phyloP scores from a whole-genome alignment of 2,113 vertebrate genomes.

The Miniopterus natalensis region DNA sequence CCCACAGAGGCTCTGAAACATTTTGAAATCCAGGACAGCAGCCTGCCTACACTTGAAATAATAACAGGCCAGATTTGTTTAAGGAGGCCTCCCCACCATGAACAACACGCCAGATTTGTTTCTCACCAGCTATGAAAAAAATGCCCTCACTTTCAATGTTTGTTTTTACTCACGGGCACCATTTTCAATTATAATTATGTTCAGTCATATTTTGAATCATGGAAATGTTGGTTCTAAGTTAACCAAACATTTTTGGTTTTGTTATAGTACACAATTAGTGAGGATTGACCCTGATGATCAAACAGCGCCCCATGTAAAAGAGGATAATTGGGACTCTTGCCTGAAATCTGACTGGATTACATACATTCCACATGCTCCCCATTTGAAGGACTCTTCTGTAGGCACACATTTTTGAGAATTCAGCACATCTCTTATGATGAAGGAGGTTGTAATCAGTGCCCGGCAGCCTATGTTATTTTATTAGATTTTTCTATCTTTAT shows the following conservation, averaged over 20 bases:
- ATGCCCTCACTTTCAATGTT: not conserved
- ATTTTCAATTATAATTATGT: constrained; percentile 53
- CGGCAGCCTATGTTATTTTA: not conserved
- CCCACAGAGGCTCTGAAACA: not conserved
- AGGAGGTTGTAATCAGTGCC: not conserved
- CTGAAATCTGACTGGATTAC: not conserved
- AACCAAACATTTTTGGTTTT: not conserved
- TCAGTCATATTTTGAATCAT: constrained; percentile 54
- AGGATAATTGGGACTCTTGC: not conserved
- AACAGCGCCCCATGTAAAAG: not conserved
- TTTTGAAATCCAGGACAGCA: constrained; percentile 72
- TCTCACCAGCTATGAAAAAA: constrained; percentile 62
- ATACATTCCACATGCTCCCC: not conserved
- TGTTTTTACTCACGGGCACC: constrained; percentile 63
- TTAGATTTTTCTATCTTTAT: too few relatives aligned
- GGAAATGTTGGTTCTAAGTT: constrained; percentile 46
- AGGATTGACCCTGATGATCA: not conserved
- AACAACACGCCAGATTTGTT: constrained; percentile 72
- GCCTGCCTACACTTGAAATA: constrained; percentile 26
- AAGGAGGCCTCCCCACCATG: constrained; percentile 22
- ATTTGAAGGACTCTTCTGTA: not conserved
- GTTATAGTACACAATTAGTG: not conserved
- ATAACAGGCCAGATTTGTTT: constrained; percentile 72
- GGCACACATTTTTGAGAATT: not conserved
- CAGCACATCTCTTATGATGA: not conserved